Conservation (phyloP, 2,113 vertebrate species). For the Panurus biarmicus region DNA sequence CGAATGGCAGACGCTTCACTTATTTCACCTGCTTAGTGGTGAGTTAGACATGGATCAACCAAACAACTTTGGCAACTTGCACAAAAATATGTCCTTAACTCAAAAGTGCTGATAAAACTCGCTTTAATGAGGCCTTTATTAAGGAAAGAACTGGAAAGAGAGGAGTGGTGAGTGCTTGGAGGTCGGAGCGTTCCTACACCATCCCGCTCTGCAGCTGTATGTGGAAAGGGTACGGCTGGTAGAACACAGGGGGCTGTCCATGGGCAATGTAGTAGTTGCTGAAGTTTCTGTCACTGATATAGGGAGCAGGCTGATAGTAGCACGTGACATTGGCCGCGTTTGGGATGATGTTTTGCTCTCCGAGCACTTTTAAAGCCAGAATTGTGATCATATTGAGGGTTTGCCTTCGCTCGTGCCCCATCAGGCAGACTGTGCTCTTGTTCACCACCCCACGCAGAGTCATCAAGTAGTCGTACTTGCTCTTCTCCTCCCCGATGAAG, state of each 20-base stretch:
- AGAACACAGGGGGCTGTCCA: constrained; percentile 78
- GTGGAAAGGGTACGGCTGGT: constrained; percentile 77
- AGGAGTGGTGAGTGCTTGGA: neutral
- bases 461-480: constrained; percentile 96
- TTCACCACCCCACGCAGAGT: constrained; percentile 87
- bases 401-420: constrained; percentile 86
- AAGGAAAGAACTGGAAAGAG: neutral
- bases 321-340: constrained; percentile 88
- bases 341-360: constrained; percentile 91
- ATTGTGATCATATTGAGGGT: constrained; percentile 95
- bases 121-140: constrained; percentile 58
- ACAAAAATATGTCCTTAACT: constrained; percentile 51
- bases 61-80: constrained; percentile 30
- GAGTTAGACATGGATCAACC: neutral
- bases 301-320: constrained; percentile 92
- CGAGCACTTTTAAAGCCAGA: constrained; percentile 88
- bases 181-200: constrained; percentile 62
- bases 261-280: constrained; percentile 85
- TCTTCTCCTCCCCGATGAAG: constrained; percentile 93
- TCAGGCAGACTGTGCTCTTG: constrained; percentile 93
- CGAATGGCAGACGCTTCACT: neutral
- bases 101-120: constrained; percentile 46
- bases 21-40: neutral
- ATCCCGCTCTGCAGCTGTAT: constrained; percentile 79
- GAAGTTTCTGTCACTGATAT: constrained; percentile 83